phyloP scores from a whole-genome alignment of 1,140 invertebrate genomes.

The Anthonomus grandis region DNA sequence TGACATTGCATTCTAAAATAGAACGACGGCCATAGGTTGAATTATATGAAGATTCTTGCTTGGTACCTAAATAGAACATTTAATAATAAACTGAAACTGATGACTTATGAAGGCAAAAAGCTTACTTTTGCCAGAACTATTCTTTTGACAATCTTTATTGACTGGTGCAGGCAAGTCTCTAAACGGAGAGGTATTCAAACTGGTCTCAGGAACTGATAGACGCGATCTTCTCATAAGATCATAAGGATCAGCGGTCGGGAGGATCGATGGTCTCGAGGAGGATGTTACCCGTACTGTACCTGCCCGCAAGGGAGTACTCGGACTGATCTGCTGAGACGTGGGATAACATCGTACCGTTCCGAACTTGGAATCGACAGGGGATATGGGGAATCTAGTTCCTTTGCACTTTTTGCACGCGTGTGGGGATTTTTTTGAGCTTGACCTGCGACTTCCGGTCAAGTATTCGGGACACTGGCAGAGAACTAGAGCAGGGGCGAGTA shows the following conservation, averaged over 20 bases:
- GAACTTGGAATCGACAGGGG: constrained; percentile 48
- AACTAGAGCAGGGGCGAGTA: constrained; percentile 59
- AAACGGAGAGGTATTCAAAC: constrained; percentile 29
- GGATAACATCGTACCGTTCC: constrained; percentile 52
- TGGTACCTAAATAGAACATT: constrained; percentile 16
- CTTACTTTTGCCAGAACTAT: constrained; percentile 46
- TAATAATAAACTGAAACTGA: too few relatives aligned
- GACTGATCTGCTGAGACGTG: constrained; percentile 30
- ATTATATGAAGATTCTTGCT: constrained; percentile 21
- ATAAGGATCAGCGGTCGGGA: constrained; percentile 66
- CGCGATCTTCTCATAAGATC: constrained; percentile 74
- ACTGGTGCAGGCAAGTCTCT: constrained; percentile 30
- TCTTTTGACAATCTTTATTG: constrained; percentile 3
- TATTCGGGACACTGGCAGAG: constrained; percentile 75
- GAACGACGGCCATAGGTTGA: constrained; percentile 54
- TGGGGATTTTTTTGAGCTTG: constrained; percentile 60
- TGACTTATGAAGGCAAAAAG: too few relatives aligned
- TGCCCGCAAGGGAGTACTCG: constrained; percentile 47
- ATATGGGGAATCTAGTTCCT: constrained; percentile 65
- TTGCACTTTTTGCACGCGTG: constrained; percentile 73
- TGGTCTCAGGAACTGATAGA: constrained; percentile 57
- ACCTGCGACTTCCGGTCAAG: constrained; percentile 67
- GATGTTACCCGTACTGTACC: constrained; percentile 61
- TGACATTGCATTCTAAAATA: constrained; percentile 80
- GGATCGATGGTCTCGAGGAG: constrained; percentile 60